Evolutionary conservation across 1,140 invertebrate species (phyloP).

Genomic region (Linepithema humile): DNA sequence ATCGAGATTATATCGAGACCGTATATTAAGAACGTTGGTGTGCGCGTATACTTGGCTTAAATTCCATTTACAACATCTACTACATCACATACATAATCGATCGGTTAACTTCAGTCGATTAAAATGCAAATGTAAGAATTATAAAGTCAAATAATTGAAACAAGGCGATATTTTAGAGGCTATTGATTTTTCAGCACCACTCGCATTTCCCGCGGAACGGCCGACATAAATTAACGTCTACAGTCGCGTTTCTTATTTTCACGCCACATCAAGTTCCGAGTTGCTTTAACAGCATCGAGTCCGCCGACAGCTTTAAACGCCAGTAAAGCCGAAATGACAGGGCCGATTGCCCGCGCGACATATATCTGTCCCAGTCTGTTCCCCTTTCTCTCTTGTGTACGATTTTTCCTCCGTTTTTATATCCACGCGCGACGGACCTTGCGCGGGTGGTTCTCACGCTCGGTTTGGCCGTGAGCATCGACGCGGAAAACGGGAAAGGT

Average conservation of each 20-base stretch:
- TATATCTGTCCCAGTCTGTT: slow-evolving; percentile 22
- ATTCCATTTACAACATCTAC: neutral
- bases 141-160: slow-evolving; percentile 8
- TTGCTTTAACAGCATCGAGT: slow-evolving; percentile 3
- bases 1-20: no score
- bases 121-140: slow-evolving; percentile 16
- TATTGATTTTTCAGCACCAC: neutral
- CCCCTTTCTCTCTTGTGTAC: slow-evolving; percentile 2
- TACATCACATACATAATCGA: neutral
- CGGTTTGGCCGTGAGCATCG: slow-evolving; percentile 3
- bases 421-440: slow-evolving; percentile 3
- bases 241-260: neutral
- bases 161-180: neutral
- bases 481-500: slow-evolving; percentile 22
- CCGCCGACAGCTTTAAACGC: neutral
- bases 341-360: slow-evolving; percentile 7
- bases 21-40: no score
- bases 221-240: neutral
- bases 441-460: neutral
- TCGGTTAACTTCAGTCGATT: neutral
- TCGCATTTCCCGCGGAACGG: neutral
- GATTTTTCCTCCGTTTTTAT: neutral
- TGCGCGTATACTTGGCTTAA: neutral
- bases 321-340: slow-evolving; percentile 14
- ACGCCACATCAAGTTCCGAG: neutral